phyloP scores from a whole-genome alignment of 2,888 invertebrate genomes.

The Macroteleia sp. region DNA sequence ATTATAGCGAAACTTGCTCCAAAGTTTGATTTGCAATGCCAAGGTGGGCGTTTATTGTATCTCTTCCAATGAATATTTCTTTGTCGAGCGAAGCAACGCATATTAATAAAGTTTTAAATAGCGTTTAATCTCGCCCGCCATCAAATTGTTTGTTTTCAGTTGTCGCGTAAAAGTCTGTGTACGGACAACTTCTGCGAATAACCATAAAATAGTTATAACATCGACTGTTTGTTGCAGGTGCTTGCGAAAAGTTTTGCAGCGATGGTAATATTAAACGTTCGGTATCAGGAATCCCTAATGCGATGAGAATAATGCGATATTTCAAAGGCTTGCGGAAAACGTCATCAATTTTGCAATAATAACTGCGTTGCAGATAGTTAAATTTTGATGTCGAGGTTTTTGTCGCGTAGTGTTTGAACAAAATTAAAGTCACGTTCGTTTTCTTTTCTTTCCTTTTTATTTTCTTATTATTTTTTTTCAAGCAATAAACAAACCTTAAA shows the following conservation, averaged over 20 bases:
- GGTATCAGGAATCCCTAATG: not conserved
- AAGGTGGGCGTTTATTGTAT: no score
- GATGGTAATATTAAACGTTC: not conserved
- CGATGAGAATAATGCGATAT: not conserved
- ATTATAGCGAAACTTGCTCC: no score
- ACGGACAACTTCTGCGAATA: slow-evolving; percentile 1
- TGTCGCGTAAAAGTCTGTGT: not conserved
- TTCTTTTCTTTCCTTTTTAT: no score
- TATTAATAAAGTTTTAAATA: slow-evolving; percentile 13
- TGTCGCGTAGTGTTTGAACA: no score
- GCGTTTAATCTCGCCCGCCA: not conserved
- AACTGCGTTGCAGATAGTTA: no score
- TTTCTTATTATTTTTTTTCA: no score
- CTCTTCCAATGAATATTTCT: no score
- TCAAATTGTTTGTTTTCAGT: slow-evolving; percentile 1
- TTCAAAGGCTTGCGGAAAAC: not conserved
- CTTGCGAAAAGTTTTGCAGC: slow-evolving; percentile 3
- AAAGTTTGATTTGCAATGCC: no score
- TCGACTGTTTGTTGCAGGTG: slow-evolving; percentile 1
- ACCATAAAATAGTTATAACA: not conserved
- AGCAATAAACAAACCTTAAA: no score
- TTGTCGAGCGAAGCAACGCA: not conserved
- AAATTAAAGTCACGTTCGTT: no score
- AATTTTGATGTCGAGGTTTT: no score
- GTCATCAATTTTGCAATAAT: not conserved